Base-by-base conservation (phyloP, 2,888 invertebrate species). In the Raillietiella orientalis region DNA sequence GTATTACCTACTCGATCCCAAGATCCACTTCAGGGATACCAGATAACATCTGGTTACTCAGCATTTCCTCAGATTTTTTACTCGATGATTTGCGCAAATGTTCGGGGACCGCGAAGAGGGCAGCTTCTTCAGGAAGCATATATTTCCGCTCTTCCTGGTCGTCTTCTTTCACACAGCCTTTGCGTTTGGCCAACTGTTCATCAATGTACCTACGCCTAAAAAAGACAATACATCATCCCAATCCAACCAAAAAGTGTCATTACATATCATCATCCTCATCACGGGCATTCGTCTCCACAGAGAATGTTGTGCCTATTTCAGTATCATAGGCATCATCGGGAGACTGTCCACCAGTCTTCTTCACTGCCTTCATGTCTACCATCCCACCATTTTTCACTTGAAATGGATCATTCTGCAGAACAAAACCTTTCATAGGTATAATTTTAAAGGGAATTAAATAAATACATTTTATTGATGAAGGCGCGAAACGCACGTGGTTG, bases 201-300 rank as follows among this genome's bases (percentile, higher is more conserved):
- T 77, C 77, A 26, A 79, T 75, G 39, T 69, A 77, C 40, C 62
- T 62, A 39, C 62, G 56, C 62, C 62, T 62, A 32, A 4, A 32
- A 32, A 23, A 5, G 27, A 29, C 5, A 33, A 27, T 24, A 20
- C 17, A 25, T 14, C 14, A 17, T 20, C 17, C 8, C 11, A 4
- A 26, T 13, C 14, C 20, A 29, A 25, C 19, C 14, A 21, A 15
- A 24, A 29, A 24, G 11, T 50, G 48, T 29, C 53, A 57, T 41
- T 55, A 71, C 90, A 93, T 93, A 52, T 93, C 90, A 42, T 87
- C 84, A 47, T 93, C 93, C 54, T 93, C 93, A 43, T 93, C 93
- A 15, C 90, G 58, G 45, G 84, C 72, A 45, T 93, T 93, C 0
- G 90, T 93, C 52, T 93, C 90, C 0, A 82, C 84, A 9, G 90